These are phyloP conservation scores for Steinernema khuongi DNA, from an alignment of 1,140 invertebrate genomes.

Conservation along the genomic window DNA sequence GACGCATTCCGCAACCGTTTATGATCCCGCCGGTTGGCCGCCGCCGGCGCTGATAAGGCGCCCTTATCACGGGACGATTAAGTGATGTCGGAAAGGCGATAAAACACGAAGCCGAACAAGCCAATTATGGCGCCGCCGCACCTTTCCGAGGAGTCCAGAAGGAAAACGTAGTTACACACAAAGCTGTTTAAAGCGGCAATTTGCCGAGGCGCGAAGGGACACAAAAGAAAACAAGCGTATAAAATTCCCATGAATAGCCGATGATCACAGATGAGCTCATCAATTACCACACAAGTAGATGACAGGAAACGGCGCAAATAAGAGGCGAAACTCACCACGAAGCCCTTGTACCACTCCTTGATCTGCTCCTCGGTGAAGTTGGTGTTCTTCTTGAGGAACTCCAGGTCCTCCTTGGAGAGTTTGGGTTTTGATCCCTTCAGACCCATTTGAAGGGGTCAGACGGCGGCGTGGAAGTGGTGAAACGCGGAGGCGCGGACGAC, in stretches of 20 bases:
- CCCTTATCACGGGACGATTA: neutral
- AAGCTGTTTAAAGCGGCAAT: neutral
- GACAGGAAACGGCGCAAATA: neutral
- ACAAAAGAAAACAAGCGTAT: constrained; percentile 15
- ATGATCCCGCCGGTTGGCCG: neutral
- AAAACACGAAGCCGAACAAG: constrained; percentile 8
- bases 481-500: no score
- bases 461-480: neutral
- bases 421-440: constrained; percentile 59
- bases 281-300: neutral
- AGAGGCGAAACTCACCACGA: constrained; percentile 54
- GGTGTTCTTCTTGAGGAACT: constrained; percentile 81
- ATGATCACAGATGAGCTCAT: constrained; percentile 9
- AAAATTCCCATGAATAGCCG: constrained; percentile 16
- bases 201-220: neutral
- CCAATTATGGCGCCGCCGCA: neutral
- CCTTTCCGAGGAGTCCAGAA: neutral
- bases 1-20: neutral
- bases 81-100: neutral
- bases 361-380: constrained; percentile 91
- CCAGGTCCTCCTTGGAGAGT: constrained; percentile 89
- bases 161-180: neutral
- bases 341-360: constrained; percentile 88
- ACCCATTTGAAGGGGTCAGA: constrained; percentile 43
- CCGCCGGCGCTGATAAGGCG: neutral